These are phyloP conservation scores for Clostera curtula DNA, from an alignment of 2,888 invertebrate species.

Conservation along the genomic window DNA sequence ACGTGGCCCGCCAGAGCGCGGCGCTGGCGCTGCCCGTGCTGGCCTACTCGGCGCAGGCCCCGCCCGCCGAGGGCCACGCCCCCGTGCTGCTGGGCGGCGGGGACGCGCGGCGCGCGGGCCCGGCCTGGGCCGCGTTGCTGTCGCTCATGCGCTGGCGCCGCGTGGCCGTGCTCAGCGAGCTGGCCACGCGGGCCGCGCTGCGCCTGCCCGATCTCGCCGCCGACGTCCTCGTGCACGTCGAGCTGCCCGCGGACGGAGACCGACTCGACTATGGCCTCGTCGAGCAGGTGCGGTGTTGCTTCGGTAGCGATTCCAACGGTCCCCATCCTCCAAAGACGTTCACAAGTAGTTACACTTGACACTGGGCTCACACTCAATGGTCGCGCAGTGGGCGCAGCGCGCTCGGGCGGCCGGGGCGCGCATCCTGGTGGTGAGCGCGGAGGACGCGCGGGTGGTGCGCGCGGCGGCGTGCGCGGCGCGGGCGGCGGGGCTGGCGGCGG, in stretches of 20 bases:
- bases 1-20: conserved; percentile 44
- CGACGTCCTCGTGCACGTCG: conserved; percentile 37
- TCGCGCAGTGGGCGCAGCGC: conserved; percentile 44
- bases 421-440: conserved; percentile 87
- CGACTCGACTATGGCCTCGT: conserved; percentile 28
- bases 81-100: conserved; percentile 38
- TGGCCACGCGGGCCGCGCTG: conserved; percentile 36
- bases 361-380: not conserved
- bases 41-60: conserved; percentile 46
- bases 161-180: conserved; percentile 42
- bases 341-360: not conserved
- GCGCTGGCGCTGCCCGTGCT: conserved; percentile 45
- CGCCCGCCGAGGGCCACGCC: conserved; percentile 28
- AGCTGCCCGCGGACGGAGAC: conserved; percentile 48
- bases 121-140: conserved; percentile 30
- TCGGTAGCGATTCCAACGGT: too few species aligned
- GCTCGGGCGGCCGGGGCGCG: conserved; percentile 66
- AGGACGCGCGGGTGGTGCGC: conserved; percentile 81
- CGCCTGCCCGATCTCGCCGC: conserved; percentile 33
- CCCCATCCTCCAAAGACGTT: too few species aligned
- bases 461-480: conserved; percentile 89
- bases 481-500: conserved; percentile 79
- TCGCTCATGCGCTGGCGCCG: conserved; percentile 42
- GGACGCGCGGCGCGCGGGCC: conserved; percentile 29
- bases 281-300: conserved; percentile 16